Conservation (phyloP, 2,113 vertebrate species). For the Mola mola region DNA sequence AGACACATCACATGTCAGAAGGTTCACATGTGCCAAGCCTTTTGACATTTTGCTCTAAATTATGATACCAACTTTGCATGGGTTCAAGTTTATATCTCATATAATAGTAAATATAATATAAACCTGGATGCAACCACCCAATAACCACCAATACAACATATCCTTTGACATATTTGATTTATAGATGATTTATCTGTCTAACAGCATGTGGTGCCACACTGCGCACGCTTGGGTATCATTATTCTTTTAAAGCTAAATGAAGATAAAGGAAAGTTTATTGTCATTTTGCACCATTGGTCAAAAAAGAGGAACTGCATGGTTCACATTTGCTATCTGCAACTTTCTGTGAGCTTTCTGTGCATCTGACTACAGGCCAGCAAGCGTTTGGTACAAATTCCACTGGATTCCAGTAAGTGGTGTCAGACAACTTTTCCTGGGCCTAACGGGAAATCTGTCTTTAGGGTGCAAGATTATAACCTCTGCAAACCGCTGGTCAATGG, state of each 20-base stretch:
- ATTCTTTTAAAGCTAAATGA: constrained; percentile 60
- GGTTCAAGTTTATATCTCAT: constrained; percentile 65
- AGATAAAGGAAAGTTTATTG: constrained; percentile 74
- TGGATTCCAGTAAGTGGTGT: constrained; percentile 77
- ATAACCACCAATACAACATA: constrained; percentile 69
- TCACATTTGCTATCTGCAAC: constrained; percentile 58
- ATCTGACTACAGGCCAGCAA: constrained; percentile 52
- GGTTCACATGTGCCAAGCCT: not conserved
- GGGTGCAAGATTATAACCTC: constrained; percentile 81
- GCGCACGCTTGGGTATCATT: constrained; percentile 67
- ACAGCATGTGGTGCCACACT: constrained; percentile 68
- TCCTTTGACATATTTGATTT: constrained; percentile 74
- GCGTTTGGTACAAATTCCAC: constrained; percentile 68
- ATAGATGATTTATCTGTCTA: constrained; percentile 71
- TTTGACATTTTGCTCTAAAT: constrained; percentile 61
- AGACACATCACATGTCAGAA: constrained; percentile 24
- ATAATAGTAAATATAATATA: too few species aligned
- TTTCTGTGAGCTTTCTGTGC: constrained; percentile 46
- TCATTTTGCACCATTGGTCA: constrained; percentile 44
- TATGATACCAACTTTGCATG: constrained; percentile 58
- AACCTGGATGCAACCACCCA: constrained; percentile 68
- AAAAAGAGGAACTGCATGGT: constrained; percentile 59
- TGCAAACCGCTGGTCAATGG: constrained; percentile 78
- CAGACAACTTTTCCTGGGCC: constrained; percentile 74
- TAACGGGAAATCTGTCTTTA: constrained; percentile 81